A percentile compares a stretch with the other conserved stretches of the same genome.
Conservation (phyloP, 2,888 invertebrate species). For the Tinea pellionella region DNA sequence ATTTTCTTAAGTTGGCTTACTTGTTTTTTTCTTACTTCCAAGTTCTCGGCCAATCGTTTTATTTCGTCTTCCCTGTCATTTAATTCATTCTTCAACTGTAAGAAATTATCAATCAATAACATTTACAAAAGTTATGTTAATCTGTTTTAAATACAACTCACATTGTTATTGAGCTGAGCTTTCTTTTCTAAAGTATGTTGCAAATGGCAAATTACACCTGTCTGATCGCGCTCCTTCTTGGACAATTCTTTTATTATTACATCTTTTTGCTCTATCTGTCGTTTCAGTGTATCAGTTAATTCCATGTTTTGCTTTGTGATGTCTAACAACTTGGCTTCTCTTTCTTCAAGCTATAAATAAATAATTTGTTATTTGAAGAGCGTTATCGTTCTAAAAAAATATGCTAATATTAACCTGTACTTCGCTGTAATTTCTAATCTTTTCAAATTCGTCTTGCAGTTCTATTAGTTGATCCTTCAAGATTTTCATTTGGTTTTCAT, state of each 20-base stretch:
- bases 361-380: not conserved
- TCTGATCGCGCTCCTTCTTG: slow-evolving; percentile 48
- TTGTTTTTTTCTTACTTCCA: slow-evolving; percentile 32
- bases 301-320: slow-evolving; percentile 34
- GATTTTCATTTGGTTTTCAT: slow-evolving; percentile 39
- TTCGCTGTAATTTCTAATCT: slow-evolving; percentile 39
- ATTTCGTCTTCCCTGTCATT: slow-evolving; percentile 46
- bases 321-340: slow-evolving; percentile 37
- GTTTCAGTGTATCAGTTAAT: slow-evolving; percentile 34
- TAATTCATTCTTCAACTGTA: slow-evolving; percentile 39
- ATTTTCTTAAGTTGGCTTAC: slow-evolving; percentile 45
- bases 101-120: no score
- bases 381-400: not conserved
- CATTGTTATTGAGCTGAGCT: slow-evolving; percentile 37
- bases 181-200: slow-evolving; percentile 40
- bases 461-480: slow-evolving; percentile 40
- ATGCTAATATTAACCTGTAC: slow-evolving; percentile 38
- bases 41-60: slow-evolving; percentile 31
- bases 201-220: slow-evolving; percentile 40
- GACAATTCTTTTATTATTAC: slow-evolving; percentile 37
- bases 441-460: slow-evolving; percentile 43
- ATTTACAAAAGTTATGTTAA: no score
- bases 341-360: slow-evolving; percentile 33
- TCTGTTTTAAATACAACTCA: slow-evolving; percentile 22
- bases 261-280: slow-evolving; percentile 31